A percentile compares a stretch with the other conserved stretches of the same genome.
phyloP scores from a whole-genome alignment of 2,888 invertebrate genomes.

The Eupithecia abbreviata region DNA sequence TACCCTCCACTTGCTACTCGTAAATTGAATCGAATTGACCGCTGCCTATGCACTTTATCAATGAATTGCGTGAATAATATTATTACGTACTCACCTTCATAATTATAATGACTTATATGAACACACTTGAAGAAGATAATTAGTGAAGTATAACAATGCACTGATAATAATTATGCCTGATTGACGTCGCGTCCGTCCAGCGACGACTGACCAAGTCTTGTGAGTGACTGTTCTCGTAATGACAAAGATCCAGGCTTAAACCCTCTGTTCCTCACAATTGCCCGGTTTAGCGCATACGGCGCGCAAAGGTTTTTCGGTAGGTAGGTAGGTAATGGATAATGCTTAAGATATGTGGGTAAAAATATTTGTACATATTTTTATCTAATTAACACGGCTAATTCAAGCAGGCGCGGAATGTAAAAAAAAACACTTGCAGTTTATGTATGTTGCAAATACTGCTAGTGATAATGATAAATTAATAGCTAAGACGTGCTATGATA shows the following conservation, averaged over 20 bases:
- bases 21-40: not conserved
- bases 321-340: not conserved
- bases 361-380: not conserved
- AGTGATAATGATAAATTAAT: too few species aligned
- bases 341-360: not conserved
- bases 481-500: too few species aligned
- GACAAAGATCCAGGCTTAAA: not conserved
- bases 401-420: too few species aligned
- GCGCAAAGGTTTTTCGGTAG: not conserved
- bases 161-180: conserved; percentile 20
- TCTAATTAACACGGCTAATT: too few species aligned
- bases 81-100: conserved; percentile 42
- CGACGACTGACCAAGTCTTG: conserved; percentile 27
- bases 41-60: not conserved
- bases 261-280: not conserved
- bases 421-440: too few species aligned
- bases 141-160: conserved; percentile 15
- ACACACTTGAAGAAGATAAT: conserved; percentile 9
- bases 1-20: conserved; percentile 25
- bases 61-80: conserved; percentile 3
- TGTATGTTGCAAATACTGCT: too few species aligned
- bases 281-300: not conserved
- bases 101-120: conserved; percentile 23
- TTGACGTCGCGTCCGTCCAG: conserved; percentile 17
- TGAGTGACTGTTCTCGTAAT: conserved; percentile 20